Percentiles rank a stretch among this genome's conserved stretches.
phyloP scores from a whole-genome alignment of 2,113 vertebrate species.

The Potamarius usumacintae region DNA sequence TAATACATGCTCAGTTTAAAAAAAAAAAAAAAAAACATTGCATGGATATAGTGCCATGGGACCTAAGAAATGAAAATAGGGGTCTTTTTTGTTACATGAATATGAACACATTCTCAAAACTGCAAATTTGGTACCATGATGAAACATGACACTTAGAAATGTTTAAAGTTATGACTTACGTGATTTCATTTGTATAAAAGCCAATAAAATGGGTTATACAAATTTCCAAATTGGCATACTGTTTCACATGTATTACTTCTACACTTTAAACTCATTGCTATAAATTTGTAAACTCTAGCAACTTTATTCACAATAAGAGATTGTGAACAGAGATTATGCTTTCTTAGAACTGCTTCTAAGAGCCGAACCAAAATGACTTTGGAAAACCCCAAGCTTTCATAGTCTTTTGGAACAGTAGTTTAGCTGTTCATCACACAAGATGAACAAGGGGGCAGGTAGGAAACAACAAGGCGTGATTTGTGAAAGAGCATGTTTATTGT shows the following conservation, averaged over 20 bases:
- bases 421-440: neutral
- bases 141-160: neutral
- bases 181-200: neutral
- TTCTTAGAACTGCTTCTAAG: neutral
- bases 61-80: neutral
- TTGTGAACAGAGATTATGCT: neutral
- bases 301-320: neutral
- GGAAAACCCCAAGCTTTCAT: slow-evolving; percentile 15
- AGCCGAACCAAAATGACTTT: neutral
- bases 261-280: neutral
- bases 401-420: neutral
- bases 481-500: neutral
- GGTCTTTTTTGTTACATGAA: neutral
- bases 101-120: neutral
- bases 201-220: neutral
- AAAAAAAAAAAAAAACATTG: neutral
- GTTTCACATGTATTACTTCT: neutral
- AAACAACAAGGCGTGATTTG: neutral
- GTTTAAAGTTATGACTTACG: neutral
- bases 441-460: too few species aligned
- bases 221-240: neutral
- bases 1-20: too few species aligned
- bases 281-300: neutral
- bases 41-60: neutral
- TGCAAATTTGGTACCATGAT: neutral